Evolutionary conservation across 2,113 vertebrate species (phyloP), one percentile per base, ranked within the genome.

Genomic region (Pyxicephalus adspersus): DNA sequence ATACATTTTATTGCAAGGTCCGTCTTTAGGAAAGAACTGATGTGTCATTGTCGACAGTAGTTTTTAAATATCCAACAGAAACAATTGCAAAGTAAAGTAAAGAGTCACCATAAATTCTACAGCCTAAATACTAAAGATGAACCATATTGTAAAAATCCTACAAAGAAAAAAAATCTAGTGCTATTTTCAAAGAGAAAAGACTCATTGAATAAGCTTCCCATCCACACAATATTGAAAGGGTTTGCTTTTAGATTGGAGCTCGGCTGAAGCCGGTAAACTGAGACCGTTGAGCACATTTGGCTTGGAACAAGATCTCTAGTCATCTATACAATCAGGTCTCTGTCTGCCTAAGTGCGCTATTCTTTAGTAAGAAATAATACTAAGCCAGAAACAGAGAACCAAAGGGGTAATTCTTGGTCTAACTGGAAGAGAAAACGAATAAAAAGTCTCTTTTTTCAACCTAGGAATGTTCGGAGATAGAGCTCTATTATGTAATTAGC

Each of bases 121-220:
- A 13, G 11, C 5, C 9, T 45, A 1, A 45, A 45, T 13, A 15
- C 1, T 45, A 45, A 11, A 45, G 38, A 45, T 45, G 9, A 45
- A 13, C 38, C 38, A 45, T 15, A 45, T 13, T 15, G 38, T 15
- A 9, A 13, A 45, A 45, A 45, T 45, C 11, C 38, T 1, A 23
- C n/a, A 71, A 67, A 87, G 84, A 78, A 84, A 64, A 67, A 34
- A 76, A 84, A 64, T 78, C 81, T 84, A 87, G 84, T 88, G 84
- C 87, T 90, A 84, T 90, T 87, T 86, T 85, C 61, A 85, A 26
- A 85, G 86, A 84, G 85, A 86, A 84, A 85, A 77, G 70, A 57
- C 20, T 83, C 29, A 87, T 71, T 0, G 0, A 4, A 1, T 83
- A 54, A 23, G 50, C 5, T 76, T 68, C 29, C 68, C 86, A 73